Conservation (phyloP, 2,888 invertebrate genomes). For the Melinaea marsaeus region DNA sequence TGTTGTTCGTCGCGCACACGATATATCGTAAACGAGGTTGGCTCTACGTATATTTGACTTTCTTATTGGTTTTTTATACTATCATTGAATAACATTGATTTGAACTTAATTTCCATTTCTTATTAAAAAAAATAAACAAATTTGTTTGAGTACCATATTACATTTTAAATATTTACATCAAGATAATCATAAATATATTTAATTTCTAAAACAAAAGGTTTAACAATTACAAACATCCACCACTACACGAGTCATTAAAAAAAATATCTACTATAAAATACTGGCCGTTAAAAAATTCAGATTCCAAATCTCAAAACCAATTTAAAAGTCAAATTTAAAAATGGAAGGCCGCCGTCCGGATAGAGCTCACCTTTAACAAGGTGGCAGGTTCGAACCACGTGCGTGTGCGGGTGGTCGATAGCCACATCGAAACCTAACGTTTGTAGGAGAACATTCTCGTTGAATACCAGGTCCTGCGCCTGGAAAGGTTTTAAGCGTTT, state of each 20-base stretch:
- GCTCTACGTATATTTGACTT: slow-evolving; percentile 6
- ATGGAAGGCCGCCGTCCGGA: slow-evolving; percentile 13
- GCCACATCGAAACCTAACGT: slow-evolving; percentile 98
- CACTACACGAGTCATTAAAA: too few relatives aligned
- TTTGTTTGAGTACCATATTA: not conserved
- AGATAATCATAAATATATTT: too few relatives aligned
- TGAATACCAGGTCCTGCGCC: slow-evolving; percentile 95
- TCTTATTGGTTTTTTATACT: slow-evolving; percentile 2
- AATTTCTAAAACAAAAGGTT: too few relatives aligned
- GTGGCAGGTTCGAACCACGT: slow-evolving; percentile 97
- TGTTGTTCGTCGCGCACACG: slow-evolving; percentile 19
- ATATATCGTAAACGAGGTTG: slow-evolving; percentile 2
- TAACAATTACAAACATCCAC: too few relatives aligned
- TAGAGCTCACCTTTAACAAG: slow-evolving; percentile 90
- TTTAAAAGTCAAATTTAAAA: slow-evolving; percentile 16
- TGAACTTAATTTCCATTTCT: not conserved
- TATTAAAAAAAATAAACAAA: not conserved
- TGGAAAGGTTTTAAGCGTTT: slow-evolving; percentile 55
- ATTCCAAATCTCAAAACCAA: slow-evolving; percentile 2
- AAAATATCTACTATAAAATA: not conserved
- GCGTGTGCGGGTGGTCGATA: slow-evolving; percentile 98
- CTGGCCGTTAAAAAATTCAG: not conserved
- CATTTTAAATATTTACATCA: too few relatives aligned
- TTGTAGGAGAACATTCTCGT: slow-evolving; percentile 97
- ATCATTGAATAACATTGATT: not conserved